phyloP scores from a whole-genome alignment of 2,797 vertebrate genomes.

The Ctenopoma multispine region DNA sequence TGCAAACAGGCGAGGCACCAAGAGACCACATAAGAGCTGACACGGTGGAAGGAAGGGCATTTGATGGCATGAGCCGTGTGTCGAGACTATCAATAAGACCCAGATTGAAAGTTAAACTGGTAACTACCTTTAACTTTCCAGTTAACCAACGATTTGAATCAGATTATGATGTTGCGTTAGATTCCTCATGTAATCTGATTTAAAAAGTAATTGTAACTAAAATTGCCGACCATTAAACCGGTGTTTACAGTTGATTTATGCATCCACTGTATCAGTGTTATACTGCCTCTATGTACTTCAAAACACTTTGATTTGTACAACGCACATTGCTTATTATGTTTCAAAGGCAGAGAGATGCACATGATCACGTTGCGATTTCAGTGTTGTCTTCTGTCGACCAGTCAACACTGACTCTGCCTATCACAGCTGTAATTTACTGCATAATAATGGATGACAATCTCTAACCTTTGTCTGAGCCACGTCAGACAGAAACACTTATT shows the following conservation, averaged over 20 bases:
- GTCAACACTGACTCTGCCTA: constrained; percentile 17
- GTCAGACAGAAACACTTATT: constrained; percentile 46
- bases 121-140: constrained; percentile 38
- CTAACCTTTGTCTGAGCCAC: constrained; percentile 2
- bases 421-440: constrained; percentile 2
- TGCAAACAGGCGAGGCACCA: constrained; percentile 42
- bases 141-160: constrained; percentile 29
- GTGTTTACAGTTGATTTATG: no score
- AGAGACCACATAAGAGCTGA: constrained; percentile 57
- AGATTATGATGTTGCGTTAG: constrained; percentile 43
- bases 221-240: no score
- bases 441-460: constrained; percentile 26
- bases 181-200: no score
- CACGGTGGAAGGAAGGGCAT: constrained; percentile 51
- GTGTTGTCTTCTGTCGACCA: not conserved
- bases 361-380: constrained; percentile 8
- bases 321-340: no score
- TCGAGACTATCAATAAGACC: constrained; percentile 33
- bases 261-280: no score
- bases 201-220: no score
- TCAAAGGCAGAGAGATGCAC: no score
- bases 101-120: constrained; percentile 22
- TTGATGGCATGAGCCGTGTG: constrained; percentile 37
- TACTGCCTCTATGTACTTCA: no score
- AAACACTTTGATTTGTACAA: no score